Conservation (phyloP, 2,797 vertebrate species). For the Pempheris klunzingeri region DNA sequence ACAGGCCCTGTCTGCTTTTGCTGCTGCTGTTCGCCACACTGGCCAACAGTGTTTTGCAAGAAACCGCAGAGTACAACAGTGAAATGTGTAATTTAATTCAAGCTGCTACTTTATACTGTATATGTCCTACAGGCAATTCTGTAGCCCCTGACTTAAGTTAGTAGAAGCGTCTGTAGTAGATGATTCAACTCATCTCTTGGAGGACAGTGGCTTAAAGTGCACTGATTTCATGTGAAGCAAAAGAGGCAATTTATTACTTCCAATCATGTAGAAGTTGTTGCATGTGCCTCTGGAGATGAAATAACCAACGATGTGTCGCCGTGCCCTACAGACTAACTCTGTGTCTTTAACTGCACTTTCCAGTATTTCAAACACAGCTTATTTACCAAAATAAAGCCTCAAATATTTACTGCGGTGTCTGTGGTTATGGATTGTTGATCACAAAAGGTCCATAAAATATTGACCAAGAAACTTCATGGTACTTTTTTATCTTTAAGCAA, state of each 20-base stretch:
- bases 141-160: neutral
- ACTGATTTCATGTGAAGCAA: slow-evolving; percentile 16
- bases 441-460: slow-evolving; percentile 36
- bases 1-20: neutral
- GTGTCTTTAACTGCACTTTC: slow-evolving; percentile 23
- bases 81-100: neutral
- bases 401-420: slow-evolving; percentile 23
- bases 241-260: slow-evolving; percentile 17
- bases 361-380: slow-evolving; percentile 38
- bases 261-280: slow-evolving; percentile 33
- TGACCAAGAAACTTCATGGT: slow-evolving; percentile 16
- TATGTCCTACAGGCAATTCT: neutral
- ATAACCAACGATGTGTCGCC: slow-evolving; percentile 13
- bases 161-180: neutral
- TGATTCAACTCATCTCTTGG: neutral
- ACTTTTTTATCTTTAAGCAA: slow-evolving; percentile 39
- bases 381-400: slow-evolving; percentile 41
- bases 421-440: slow-evolving; percentile 33
- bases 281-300: slow-evolving; percentile 18
- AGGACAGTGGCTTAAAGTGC: neutral
- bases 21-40: neutral
- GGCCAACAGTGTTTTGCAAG: neutral
- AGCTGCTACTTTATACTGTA: neutral
- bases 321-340: neutral
- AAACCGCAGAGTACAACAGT: neutral